Evolutionary conservation across 2,888 invertebrate genomes (phyloP), one percentile per base, ranked within the genome.

Genomic region (Ditula angustiorana): DNA sequence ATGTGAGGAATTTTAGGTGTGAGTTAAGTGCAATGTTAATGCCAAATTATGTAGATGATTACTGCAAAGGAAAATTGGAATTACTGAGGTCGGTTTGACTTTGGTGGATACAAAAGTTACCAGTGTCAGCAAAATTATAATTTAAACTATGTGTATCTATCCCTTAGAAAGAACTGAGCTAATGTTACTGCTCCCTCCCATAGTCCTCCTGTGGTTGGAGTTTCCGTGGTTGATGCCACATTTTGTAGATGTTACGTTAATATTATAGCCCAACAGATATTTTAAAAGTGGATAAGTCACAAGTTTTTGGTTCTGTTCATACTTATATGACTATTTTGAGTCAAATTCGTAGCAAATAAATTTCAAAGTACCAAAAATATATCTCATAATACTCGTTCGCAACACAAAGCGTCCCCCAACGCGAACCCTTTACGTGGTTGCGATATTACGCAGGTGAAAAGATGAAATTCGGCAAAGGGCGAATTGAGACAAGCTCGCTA

Each of bases 381-480:
- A 24, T 16, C n/a, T 5, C 23, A 47, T 5, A 21, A 13, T 58
- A 58, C 26, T 46, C n/a, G 19, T 16, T 33, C n/a, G 23, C 7
- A 26, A 5, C 16, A 24, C 30, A 19, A 16, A 10, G n/a, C 30
- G 23, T 28, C 41, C 58, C 52, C 35, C 44, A 41, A 35, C 24
- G 10, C 5, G 33, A 30, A 23, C 52, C 37, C 35, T 47, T 56
- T 24, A 61, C 52, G 58, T 28, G 63, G 58, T 58, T 26, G 13
- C 53, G 64, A 64, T 64, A 64, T 64, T 59, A 59, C 64, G 64
- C 59, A 59, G 64, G 64, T 64, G 64, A 52, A 35, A 24, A 64
- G 64, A 64, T 64, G 64, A 64, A 64, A 64, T 64, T 64, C 59
- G 58, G 44, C 63, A 59, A 58, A 64, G 59, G 59, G 64, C 46